Percentiles rank a stretch among this genome's conserved stretches.
Evolutionary conservation across 2,113 vertebrate genomes (phyloP).

Genomic region (Megaleporinus macrocephalus): DNA sequence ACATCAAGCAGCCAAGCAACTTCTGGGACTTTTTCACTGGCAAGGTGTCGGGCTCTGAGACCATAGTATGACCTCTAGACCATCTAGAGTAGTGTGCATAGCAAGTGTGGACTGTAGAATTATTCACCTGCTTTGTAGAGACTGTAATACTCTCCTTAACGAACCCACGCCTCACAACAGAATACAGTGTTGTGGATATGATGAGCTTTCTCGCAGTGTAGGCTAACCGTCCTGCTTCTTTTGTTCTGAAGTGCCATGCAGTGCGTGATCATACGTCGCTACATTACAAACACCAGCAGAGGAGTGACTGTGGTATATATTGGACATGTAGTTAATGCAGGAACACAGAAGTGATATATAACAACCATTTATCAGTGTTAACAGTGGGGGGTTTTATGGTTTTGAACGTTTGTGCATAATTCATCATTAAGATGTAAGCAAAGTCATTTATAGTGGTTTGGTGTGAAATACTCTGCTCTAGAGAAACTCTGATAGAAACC

Average conservation of each 20-base stretch:
- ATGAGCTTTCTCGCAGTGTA: constrained; percentile 2
- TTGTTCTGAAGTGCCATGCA: constrained; percentile 14
- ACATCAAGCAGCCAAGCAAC: constrained; percentile 66
- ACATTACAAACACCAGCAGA: constrained; percentile 14
- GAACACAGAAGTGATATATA: not conserved
- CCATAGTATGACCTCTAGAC: constrained; percentile 72
- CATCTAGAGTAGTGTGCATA: not conserved
- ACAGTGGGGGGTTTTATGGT: not conserved
- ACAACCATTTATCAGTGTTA: not conserved
- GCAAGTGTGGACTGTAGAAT: not conserved
- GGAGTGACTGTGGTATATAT: not conserved
- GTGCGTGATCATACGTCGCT: constrained; percentile 2
- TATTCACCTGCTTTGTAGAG: constrained; percentile 26
- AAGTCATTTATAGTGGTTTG: no score
- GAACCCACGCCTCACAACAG: constrained; percentile 8
- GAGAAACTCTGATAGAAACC: no score
- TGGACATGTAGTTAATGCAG: not conserved
- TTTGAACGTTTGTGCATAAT: no score
- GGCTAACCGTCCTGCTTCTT: not conserved
- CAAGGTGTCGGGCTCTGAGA: constrained; percentile 77
- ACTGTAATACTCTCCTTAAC: not conserved
- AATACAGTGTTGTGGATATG: constrained; percentile 12
- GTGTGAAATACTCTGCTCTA: no score
- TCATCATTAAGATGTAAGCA: no score
- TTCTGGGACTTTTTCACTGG: constrained; percentile 85